Evolutionary conservation across 2,113 vertebrate genomes (phyloP).

Genomic region (Rhodinocichla rosea): DNA sequence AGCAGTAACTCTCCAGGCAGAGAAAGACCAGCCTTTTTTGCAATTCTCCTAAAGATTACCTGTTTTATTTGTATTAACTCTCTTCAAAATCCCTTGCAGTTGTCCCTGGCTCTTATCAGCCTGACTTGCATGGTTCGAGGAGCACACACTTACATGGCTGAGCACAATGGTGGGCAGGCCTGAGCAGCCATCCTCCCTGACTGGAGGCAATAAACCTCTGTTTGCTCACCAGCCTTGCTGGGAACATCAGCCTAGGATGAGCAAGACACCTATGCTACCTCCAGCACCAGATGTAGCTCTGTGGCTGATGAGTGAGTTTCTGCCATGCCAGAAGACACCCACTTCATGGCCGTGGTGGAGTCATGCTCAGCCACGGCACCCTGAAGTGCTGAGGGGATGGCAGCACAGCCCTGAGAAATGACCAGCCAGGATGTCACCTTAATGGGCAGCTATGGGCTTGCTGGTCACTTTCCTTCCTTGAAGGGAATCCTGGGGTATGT

Average conservation of each 20-base stretch:
- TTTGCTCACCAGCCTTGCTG: not conserved
- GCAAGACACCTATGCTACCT: not conserved
- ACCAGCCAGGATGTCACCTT: accelerated
- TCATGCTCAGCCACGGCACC: not conserved
- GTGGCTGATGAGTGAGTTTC: accelerated
- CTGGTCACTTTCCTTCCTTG: not conserved
- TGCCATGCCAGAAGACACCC: not conserved
- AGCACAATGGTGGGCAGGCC: not conserved
- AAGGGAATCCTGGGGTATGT: not conserved
- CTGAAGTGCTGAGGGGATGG: not conserved
- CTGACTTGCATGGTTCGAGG: not conserved
- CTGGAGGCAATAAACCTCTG: not conserved
- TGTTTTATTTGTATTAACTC: not conserved
- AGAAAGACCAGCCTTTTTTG: not conserved
- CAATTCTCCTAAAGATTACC: not conserved
- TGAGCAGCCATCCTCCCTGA: not conserved
- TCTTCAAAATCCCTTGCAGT: not conserved
- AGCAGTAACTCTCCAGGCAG: not conserved
- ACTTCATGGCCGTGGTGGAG: not conserved
- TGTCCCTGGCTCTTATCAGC: not conserved
- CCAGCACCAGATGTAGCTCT: not conserved
- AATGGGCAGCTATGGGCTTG: not conserved
- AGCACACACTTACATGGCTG: not conserved
- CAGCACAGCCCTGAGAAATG: not conserved
- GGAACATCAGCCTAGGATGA: not conserved